Conservation (phyloP, 2,888 invertebrate species). For the Ornithoptera priamus region DNA sequence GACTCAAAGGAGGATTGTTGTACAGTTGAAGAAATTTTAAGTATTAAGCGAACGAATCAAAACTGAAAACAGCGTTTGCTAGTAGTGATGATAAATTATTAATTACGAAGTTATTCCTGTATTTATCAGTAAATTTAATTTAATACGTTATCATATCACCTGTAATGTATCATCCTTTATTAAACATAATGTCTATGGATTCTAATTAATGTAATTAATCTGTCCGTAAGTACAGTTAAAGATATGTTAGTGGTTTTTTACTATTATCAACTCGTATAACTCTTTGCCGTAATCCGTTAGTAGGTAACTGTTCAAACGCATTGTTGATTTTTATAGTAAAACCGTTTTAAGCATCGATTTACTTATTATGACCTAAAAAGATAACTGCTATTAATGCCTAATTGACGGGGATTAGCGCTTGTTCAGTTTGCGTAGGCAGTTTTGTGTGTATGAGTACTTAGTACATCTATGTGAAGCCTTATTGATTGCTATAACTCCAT, state of each 20-base stretch:
- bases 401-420: neutral
- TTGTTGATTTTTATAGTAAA: neutral
- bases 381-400: neutral
- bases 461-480: neutral
- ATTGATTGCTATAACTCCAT: neutral
- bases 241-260: neutral
- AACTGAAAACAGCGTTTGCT: too few relatives aligned
- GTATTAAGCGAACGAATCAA: too few relatives aligned
- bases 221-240: too few relatives aligned
- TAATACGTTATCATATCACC: too few relatives aligned
- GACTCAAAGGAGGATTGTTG: neutral
- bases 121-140: too few relatives aligned
- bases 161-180: too few relatives aligned
- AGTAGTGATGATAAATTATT: too few relatives aligned
- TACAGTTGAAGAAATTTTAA: neutral
- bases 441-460: too few relatives aligned
- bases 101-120: too few relatives aligned
- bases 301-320: neutral
- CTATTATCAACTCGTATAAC: neutral
- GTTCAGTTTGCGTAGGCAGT: too few relatives aligned
- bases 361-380: neutral
- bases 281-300: constrained; percentile 14
- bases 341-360: neutral
- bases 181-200: too few relatives aligned
- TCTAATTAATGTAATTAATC: too few relatives aligned